Evolutionary conservation across 2,888 invertebrate species (phyloP), one percentile per base, ranked within the genome.

Genomic region (Spilarctia lutea): DNA sequence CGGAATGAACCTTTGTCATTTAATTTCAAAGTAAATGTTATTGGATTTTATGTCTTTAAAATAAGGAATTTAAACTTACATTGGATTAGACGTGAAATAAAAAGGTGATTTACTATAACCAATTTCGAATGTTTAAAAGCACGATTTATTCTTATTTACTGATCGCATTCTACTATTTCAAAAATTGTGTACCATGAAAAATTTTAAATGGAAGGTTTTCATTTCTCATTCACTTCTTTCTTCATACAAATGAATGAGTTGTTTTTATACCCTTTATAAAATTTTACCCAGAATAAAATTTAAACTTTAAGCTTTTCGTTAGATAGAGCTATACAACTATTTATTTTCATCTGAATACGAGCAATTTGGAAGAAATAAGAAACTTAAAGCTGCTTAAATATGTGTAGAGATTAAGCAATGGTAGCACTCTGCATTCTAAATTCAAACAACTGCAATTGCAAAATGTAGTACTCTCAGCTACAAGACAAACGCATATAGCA

Each of bases 401-500:
- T 27, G 27, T 16, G 30, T 16, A 60, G 60, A 60, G 3, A 60
- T 60, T 3, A 0, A 60, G 11, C 63, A 24, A n/a, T n/a, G 35
- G n/a, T 48, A 24, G 35, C 68, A 39, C 33, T 63, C 68, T 70
- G n/a, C 60, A 73, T 73, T 73, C 66, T 35, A 48, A 69, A 60
- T 72, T 72, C 68, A 35, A 42, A 68, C 18, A 3, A 7, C 33
- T 83, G 82, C 82, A 83, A 83, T 83, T 84, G 82, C 80, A 78
- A 84, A 84, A 73, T 78, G 77, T 75, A 79, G 82, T 81, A 76
- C 78, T 68, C 71, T 74, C 67, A 74, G 77, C 76, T 76, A 87
- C 87, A 88, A 81, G 84, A 79, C 75, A 86, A 87, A 83, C 73
- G 84, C 88, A 88, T 87, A 83, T 83, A 81, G 85, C 69, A 83